phyloP scores from a whole-genome alignment of 64 coral and sea anemone genomes.

The Montipora foliosa region DNA sequence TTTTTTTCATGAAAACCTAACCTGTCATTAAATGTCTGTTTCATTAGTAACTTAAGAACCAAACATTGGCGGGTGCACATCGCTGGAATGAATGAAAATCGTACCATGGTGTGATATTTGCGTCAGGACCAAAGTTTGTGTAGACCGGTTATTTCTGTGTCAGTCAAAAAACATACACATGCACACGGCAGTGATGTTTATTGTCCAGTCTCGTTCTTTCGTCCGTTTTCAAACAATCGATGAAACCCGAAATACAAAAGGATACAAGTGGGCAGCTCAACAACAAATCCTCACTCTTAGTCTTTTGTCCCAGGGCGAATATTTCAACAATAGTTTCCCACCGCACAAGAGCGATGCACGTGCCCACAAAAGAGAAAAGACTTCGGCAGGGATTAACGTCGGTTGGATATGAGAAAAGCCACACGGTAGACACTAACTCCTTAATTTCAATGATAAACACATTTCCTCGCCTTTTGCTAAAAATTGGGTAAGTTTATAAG shows the following conservation, averaged over 20 bases:
- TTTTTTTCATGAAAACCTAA: background rate
- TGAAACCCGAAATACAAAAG: background rate
- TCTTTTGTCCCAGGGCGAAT: conserved; percentile 7
- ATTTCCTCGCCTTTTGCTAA: too few species aligned
- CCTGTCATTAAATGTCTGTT: background rate
- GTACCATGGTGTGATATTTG: background rate
- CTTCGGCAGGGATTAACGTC: background rate
- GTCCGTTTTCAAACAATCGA: background rate
- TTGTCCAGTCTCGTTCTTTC: background rate
- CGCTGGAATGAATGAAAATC: too few species aligned
- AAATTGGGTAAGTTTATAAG: too few species aligned
- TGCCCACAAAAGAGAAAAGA: conserved; percentile 16
- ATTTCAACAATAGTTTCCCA: conserved; percentile 15
- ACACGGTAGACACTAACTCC: background rate
- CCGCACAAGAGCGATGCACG: conserved; percentile 40
- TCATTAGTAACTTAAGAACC: conserved; percentile 12
- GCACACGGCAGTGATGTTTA: background rate
- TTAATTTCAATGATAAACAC: background rate
- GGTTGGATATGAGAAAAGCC: background rate
- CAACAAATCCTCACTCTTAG: background rate
- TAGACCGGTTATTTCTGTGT: too few species aligned
- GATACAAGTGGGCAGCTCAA: background rate
- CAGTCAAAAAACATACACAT: too few species aligned
- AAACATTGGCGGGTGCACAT: background rate
- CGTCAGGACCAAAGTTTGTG: too few species aligned